Base-by-base conservation (phyloP, 2,113 vertebrate species). In the Myrmecophaga tridactyla region DNA sequence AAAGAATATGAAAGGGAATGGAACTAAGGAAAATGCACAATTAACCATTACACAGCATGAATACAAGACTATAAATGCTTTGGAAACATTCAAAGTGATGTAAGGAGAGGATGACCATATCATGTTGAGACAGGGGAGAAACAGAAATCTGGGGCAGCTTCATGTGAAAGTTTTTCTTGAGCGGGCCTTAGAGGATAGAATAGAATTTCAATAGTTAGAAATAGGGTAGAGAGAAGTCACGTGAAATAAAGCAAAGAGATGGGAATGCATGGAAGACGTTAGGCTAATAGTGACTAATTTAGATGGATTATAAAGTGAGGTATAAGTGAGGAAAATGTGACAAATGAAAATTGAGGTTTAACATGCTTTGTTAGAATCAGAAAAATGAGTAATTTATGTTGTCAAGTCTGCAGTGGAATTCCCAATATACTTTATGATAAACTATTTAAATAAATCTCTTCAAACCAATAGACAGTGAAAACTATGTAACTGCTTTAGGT, bases 391-490 rank as follows among this genome's bases (percentile, higher is more conserved):
- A 36, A 78, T 90, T 90, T 70, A 73, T 62, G 72, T 51, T 14
- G 27, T 63, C 0, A 20, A 65, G 36, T 65, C 31, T 83, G 41
- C 36, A 77, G 20, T 94, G 62, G 21, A 12, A 56, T 43, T 94
- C 36, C 39, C 58, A 70, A 43, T 9, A 41, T 70, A 12, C 12
- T 81, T n/a, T 56, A 31, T 5, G 69, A 31, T 67, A 34, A 77
- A 62, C 14, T 89, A 63, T 51, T 95, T 63, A 72, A 89, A 48
- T 18, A 94, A 90, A 89, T 92, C 39, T 67, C 48, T 36, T 90
- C n/a, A 85, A 92, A 56, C 10, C 62, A 72, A 48, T 34, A 72
- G 53, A 29, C 36, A 73, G 65, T 69, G 7, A 92, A 94, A 83
- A 83, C 36, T 70, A 27, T 86, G 21, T 25, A 70, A 51, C 20